These are phyloP conservation scores for Odontocolon sp. DNA, from an alignment of 2,888 invertebrate species.

Conservation along the genomic window DNA sequence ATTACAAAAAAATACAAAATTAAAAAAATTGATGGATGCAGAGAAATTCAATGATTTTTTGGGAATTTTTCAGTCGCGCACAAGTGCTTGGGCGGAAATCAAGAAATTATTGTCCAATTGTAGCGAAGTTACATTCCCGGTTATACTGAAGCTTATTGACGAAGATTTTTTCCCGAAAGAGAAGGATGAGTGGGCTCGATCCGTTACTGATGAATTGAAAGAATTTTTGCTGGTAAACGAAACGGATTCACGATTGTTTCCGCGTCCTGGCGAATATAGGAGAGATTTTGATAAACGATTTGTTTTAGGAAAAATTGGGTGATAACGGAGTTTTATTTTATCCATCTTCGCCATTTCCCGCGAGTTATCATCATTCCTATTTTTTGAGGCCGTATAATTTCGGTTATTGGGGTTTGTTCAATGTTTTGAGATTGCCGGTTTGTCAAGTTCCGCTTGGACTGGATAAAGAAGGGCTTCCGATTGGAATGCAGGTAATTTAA, in stretches of 20 bases:
- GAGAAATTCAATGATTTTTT: neutral
- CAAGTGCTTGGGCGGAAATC: constrained; percentile 76
- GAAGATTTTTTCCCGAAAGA: constrained; percentile 85
- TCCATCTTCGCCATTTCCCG: constrained; percentile 90
- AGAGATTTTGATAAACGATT: neutral
- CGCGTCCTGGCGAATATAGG: too few species aligned
- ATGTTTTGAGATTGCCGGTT: constrained; percentile 90
- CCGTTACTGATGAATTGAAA: constrained; percentile 83
- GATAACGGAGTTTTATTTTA: constrained; percentile 91
- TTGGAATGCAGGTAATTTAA: constrained; percentile 87
- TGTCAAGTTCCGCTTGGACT: constrained; percentile 93
- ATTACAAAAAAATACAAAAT: neutral
- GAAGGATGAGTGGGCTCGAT: constrained; percentile 85
- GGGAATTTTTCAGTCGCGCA: constrained; percentile 67
- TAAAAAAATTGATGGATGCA: too few species aligned
- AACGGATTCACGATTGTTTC: too few species aligned
- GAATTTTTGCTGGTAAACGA: constrained; percentile 85
- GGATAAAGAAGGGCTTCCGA: constrained; percentile 86
- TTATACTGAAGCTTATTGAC: constrained; percentile 86
- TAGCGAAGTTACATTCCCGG: constrained; percentile 86
- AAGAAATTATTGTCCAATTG: constrained; percentile 82
- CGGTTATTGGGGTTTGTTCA: constrained; percentile 92
- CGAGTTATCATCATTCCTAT: constrained; percentile 91
- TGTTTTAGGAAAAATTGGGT: constrained; percentile 85
- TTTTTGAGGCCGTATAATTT: constrained; percentile 91